A percentile compares a stretch with the other conserved stretches of the same genome.
phyloP scores from a whole-genome alignment of 2,888 invertebrate genomes.

The Cremastinae sp. region DNA sequence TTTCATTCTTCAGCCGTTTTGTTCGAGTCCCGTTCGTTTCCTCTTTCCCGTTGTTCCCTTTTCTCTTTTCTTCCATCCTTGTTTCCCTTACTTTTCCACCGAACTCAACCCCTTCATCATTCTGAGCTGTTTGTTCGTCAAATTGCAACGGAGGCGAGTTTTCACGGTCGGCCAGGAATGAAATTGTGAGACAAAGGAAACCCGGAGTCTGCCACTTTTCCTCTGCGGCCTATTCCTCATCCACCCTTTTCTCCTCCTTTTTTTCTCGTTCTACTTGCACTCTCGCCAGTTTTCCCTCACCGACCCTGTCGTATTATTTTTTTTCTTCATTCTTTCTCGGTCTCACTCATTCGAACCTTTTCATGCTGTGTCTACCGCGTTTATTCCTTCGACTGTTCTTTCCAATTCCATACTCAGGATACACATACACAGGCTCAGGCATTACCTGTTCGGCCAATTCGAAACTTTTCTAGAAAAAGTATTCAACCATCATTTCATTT shows the following conservation, averaged over 20 bases:
- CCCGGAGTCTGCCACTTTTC: constrained; percentile 61
- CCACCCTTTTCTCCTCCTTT: constrained; percentile 2
- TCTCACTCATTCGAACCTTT: constrained; percentile 21
- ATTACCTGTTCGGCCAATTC: too few relatives aligned
- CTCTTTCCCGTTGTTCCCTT: constrained; percentile 28
- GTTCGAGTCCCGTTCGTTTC: constrained; percentile 44
- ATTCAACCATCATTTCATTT: too few relatives aligned
- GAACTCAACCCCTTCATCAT: constrained; percentile 19
- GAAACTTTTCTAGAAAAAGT: too few relatives aligned
- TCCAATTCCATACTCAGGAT: background rate
- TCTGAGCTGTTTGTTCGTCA: constrained; percentile 62
- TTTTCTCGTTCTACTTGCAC: constrained; percentile 14
- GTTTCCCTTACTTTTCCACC: constrained; percentile 15
- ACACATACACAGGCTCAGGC: too few relatives aligned
- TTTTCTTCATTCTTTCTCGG: constrained; percentile 18
- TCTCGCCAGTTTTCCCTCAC: constrained; percentile 14
- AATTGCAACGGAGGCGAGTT: constrained; percentile 63
- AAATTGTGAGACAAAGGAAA: constrained; percentile 63
- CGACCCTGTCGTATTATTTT: background rate
- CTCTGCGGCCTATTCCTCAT: constrained; percentile 59
- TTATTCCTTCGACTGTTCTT: constrained; percentile 29
- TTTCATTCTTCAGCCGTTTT: constrained; percentile 54
- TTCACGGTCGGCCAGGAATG: constrained; percentile 64
- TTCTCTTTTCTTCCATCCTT: constrained; percentile 9
- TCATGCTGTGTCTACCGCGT: constrained; percentile 18